phyloP scores from a whole-genome alignment of 2,113 vertebrate genomes.

The Capreolus pygargus region DNA sequence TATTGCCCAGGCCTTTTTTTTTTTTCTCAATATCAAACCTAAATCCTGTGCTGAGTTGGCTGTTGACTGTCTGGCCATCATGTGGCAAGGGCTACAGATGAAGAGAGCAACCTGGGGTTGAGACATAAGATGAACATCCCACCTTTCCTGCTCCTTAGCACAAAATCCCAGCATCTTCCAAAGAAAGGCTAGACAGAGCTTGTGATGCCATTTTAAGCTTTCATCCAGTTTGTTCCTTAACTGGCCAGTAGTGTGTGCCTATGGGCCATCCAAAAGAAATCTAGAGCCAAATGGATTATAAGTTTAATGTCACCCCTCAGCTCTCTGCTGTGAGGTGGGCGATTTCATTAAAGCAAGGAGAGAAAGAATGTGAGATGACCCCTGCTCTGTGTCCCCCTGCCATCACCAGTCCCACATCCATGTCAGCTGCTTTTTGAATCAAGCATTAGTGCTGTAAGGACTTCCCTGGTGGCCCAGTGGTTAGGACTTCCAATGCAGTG shows the following conservation, averaged over 20 bases:
- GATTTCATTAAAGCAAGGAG: background rate
- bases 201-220: background rate
- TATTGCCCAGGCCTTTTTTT: conserved; percentile 54
- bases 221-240: background rate
- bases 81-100: background rate
- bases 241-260: background rate
- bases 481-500: background rate
- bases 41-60: conserved; percentile 51
- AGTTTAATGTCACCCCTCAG: background rate
- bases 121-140: background rate
- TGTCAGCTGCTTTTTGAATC: background rate
- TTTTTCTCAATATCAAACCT: conserved; percentile 58
- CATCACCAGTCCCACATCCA: background rate
- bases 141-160: background rate
- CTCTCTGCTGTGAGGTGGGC: background rate
- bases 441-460: background rate
- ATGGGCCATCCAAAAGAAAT: background rate
- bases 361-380: background rate
- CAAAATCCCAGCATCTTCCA: background rate
- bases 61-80: background rate
- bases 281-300: background rate
- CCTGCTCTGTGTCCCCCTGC: background rate
- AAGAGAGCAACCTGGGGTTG: background rate
- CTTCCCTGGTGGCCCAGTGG: background rate
- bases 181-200: background rate